These are phyloP conservation scores for Tinea trinotella DNA, from an alignment of 2,888 invertebrate genomes.

Conservation along the genomic window DNA sequence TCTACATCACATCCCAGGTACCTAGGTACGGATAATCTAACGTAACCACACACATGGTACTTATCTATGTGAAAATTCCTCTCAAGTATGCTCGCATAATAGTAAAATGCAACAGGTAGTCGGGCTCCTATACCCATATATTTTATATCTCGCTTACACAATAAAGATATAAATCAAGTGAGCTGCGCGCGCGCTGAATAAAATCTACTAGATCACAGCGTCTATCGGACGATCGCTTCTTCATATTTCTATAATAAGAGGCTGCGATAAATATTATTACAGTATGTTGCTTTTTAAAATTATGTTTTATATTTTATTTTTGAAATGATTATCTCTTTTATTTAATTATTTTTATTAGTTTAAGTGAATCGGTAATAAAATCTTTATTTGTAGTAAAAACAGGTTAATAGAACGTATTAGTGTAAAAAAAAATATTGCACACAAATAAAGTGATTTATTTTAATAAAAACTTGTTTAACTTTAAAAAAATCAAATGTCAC, in stretches of 20 bases:
- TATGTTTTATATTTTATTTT: not conserved
- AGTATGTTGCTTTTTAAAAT: conserved; percentile 11
- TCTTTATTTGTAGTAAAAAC: too few species aligned
- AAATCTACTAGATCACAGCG: conserved; percentile 51
- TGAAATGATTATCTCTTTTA: too few species aligned
- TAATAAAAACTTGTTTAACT: too few species aligned
- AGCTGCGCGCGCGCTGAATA: conserved; percentile 43
- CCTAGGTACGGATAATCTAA: too few species aligned
- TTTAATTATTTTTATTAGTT: too few species aligned
- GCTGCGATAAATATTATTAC: conserved; percentile 2
- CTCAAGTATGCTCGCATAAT: not conserved
- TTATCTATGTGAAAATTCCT: not conserved
- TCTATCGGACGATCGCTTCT: conserved; percentile 46
- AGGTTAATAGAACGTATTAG: too few species aligned
- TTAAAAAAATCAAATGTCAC: too few species aligned
- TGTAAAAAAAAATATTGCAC: too few species aligned
- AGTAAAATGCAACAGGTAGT: conserved; percentile 15
- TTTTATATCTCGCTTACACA: conserved; percentile 33
- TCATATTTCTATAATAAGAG: conserved; percentile 31
- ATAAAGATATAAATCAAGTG: conserved; percentile 63
- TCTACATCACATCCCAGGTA: too few species aligned
- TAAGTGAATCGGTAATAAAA: too few species aligned
- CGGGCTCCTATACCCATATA: not conserved
- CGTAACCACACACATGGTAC: not conserved
- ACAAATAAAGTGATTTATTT: too few species aligned